Conservation (phyloP, 64 coral and sea anemone genomes). For the Stylophora pistillata region DNA sequence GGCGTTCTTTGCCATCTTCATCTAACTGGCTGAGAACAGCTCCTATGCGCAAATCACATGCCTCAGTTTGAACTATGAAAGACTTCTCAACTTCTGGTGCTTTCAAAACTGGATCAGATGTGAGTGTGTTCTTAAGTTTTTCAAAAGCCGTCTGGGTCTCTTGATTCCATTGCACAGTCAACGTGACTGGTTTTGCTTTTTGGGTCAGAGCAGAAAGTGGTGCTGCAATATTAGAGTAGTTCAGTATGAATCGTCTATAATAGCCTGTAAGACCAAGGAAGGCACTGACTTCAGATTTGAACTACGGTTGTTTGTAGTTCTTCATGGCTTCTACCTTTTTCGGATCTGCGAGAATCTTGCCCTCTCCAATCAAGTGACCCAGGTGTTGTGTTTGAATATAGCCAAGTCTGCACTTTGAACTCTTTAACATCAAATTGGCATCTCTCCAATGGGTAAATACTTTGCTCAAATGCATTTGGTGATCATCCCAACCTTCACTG, state of each 20-base stretch:
- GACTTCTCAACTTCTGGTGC: no score
- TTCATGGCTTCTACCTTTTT: conserved; percentile 17
- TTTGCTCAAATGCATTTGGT: conserved; percentile 10
- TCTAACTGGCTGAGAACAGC: no score
- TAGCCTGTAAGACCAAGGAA: conserved; percentile 44
- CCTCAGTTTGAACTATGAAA: no score
- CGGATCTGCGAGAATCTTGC: neutral
- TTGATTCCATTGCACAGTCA: no score
- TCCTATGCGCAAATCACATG: no score
- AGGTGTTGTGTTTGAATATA: neutral
- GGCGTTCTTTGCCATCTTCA: neutral
- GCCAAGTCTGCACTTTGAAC: neutral
- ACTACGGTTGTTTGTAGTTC: neutral
- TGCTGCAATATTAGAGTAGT: conserved; percentile 10
- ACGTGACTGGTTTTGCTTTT: no score
- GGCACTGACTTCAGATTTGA: neutral
- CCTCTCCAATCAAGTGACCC: conserved; percentile 46
- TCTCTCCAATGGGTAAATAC: neutral
- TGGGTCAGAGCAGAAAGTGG: conserved; percentile 29
- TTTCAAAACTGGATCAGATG: no score
- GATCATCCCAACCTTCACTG: conserved; percentile 13
- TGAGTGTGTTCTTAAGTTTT: no score
- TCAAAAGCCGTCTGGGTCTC: no score
- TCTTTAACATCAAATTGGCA: conserved; percentile 4
- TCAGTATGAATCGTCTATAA: conserved; percentile 15